Evolutionary conservation across 2,888 invertebrate genomes (phyloP), one percentile per base, ranked within the genome.

Genomic region (Chalcosyrphus nemorum): DNA sequence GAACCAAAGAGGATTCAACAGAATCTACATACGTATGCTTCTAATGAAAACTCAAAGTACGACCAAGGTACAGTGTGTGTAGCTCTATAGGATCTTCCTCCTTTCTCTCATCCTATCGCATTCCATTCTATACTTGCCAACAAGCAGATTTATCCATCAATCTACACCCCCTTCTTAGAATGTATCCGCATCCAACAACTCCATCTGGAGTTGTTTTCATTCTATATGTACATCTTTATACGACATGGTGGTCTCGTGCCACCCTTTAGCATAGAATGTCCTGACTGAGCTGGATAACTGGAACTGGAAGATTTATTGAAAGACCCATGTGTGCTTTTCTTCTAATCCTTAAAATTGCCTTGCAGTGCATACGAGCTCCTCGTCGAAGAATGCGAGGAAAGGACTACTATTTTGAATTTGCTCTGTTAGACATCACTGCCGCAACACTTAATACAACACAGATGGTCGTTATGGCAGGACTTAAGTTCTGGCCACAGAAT

Each of bases 261-360:
- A n/a, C 4, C 6, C 11, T 17, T 11, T 0, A 11, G 4, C 35
- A 35, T 35, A n/a, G 35, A 35, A 35, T n/a, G 13, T 38, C 29
- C n/a, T 7, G 43, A 17, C 24, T 61, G 24, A 56, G 38, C 27
- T 57, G 38, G 32, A 32, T 4, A 32, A 32, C 56, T 56, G 32
- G 17, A 71, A 50, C 45, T 63, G 50, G 35, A 68, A 68, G 78
- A 84, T 84, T 74, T 84, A 52, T 57, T 61, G 50, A 68, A 68
- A 56, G 61, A 77, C 72, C 78, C 78, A 78, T 66, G 41, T 81
- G 76, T 72, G 65, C 68, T 57, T 68, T 78, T 56, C 17, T 78
- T 74, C 57, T 84, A 84, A 84, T 74, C 82, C 68, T 50, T 82
- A 78, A 68, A 68, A 82, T 82, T 72, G 72, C 61, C 56, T 61